Percentiles rank a stretch among this genome's conserved stretches.
Evolutionary conservation across 2,888 invertebrate species (phyloP).

Genomic region (Leptogaster cylindrica): DNA sequence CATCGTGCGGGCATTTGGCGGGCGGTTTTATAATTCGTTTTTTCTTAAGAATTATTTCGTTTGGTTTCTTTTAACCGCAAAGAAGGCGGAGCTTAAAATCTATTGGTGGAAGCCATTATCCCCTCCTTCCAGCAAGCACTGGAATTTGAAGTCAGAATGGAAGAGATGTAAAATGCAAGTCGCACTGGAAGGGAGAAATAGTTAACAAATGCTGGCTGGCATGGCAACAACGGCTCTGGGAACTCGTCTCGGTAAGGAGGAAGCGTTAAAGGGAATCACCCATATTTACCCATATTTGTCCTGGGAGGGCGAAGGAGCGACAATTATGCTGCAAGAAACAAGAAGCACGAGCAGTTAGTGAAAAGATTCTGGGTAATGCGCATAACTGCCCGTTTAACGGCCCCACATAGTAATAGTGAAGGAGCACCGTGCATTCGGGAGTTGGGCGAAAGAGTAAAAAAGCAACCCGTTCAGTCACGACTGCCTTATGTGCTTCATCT

Average conservation of each 20-base stretch:
- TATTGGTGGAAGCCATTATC: conserved; percentile 57
- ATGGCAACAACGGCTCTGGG: no score
- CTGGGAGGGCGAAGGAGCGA: conserved; percentile 4
- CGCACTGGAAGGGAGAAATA: background rate
- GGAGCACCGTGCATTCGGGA: background rate
- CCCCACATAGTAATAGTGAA: conserved; percentile 18
- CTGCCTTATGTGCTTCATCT: background rate
- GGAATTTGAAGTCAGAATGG: background rate
- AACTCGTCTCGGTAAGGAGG: no score
- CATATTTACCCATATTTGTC: no score
- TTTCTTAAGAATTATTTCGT: conserved; percentile 2
- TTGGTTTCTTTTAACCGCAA: conserved; percentile 38
- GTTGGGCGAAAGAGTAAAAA: conserved; percentile 14
- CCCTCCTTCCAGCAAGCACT: conserved; percentile 52
- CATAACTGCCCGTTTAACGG: conserved; percentile 44
- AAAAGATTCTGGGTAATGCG: conserved; percentile 41
- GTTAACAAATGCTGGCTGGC: background rate
- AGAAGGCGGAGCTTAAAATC: conserved; percentile 59
- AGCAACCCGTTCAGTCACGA: background rate
- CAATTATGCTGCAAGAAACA: conserved; percentile 2
- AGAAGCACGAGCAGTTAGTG: conserved; percentile 20
- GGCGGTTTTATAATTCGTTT: conserved; percentile 9
- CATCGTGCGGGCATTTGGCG: background rate
- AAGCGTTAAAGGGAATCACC: no score
- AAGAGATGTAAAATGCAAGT: conserved; percentile 4